A percentile compares a stretch with the other conserved stretches of the same genome.
Conservation (phyloP, 2,888 invertebrate genomes). For the Cosmia trapezina region DNA sequence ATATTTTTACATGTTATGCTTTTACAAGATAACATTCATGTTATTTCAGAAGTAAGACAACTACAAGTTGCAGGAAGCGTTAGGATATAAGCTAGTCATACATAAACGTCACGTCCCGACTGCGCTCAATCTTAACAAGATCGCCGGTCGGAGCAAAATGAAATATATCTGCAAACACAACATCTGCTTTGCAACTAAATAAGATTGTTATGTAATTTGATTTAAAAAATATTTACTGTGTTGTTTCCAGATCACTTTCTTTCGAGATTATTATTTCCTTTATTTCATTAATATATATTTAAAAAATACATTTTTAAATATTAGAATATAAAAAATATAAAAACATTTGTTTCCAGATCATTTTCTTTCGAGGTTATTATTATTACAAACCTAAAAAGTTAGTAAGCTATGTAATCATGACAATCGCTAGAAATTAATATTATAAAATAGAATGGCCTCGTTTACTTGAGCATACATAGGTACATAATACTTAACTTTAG, state of each 20-base stretch:
- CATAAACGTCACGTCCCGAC: slow-evolving; percentile 51
- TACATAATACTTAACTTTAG: slow-evolving; percentile 24
- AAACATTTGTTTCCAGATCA: no score
- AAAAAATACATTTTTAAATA: no score
- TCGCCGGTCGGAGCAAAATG: slow-evolving; percentile 38
- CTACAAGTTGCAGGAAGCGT: not conserved
- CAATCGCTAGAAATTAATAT: slow-evolving; percentile 4
- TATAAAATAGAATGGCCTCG: slow-evolving; percentile 5
- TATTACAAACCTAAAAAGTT: not conserved
- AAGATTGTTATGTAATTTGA: not conserved
- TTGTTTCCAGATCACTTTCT: not conserved
- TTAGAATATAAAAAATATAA: no score
- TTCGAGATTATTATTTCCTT: not conserved
- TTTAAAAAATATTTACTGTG: not conserved
- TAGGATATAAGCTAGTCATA: slow-evolving; percentile 38
- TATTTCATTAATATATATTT: no score
- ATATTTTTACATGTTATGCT: no score
- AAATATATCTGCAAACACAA: slow-evolving; percentile 45
- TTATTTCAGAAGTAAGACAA: not conserved
- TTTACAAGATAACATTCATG: not conserved
- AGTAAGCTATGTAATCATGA: not conserved
- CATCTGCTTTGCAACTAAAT: slow-evolving; percentile 36
- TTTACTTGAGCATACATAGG: slow-evolving; percentile 21
- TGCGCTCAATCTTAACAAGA: slow-evolving; percentile 60
- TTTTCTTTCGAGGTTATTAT: no score